Conservation (phyloP, 2,797 vertebrate species). For the Hippoglossus hippoglossus region DNA sequence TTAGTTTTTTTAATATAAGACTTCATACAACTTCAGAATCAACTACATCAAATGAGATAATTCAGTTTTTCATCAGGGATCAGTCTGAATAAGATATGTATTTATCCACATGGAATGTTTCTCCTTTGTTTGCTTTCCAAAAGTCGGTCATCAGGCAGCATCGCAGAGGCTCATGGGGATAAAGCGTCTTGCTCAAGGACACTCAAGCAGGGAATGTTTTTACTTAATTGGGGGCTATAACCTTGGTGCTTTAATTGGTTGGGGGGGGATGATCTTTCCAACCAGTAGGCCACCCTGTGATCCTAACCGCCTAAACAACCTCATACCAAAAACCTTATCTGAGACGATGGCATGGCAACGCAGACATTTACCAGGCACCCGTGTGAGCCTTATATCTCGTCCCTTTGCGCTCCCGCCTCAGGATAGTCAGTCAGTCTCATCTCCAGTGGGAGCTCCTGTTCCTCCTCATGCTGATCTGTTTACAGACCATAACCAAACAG, state of each 20-base stretch:
- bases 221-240: slow-evolving; percentile 28
- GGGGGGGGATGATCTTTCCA: slow-evolving; percentile 33
- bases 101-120: background rate
- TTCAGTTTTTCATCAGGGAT: background rate
- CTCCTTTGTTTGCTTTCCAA: background rate
- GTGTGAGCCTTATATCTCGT: slow-evolving; percentile 69
- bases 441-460: slow-evolving; percentile 75
- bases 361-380: slow-evolving; percentile 67
- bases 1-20: background rate
- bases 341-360: slow-evolving; percentile 42
- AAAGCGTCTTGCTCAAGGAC: slow-evolving; percentile 10
- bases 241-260: slow-evolving; percentile 23
- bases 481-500: slow-evolving; percentile 76
- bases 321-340: slow-evolving; percentile 73
- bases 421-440: slow-evolving; percentile 60
- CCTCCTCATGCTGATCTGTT: slow-evolving; percentile 77
- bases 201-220: slow-evolving; percentile 8
- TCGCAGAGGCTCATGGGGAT: slow-evolving; percentile 1
- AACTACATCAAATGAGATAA: too few relatives aligned
- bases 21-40: background rate
- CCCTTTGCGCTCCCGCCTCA: slow-evolving; percentile 44
- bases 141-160: background rate
- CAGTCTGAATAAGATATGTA: slow-evolving; percentile 1
- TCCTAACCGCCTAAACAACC: slow-evolving; percentile 50
- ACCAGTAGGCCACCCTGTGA: slow-evolving; percentile 25